Evolutionary conservation across 2,797 vertebrate species (phyloP).

Genomic region (Sebastes nivosus): DNA sequence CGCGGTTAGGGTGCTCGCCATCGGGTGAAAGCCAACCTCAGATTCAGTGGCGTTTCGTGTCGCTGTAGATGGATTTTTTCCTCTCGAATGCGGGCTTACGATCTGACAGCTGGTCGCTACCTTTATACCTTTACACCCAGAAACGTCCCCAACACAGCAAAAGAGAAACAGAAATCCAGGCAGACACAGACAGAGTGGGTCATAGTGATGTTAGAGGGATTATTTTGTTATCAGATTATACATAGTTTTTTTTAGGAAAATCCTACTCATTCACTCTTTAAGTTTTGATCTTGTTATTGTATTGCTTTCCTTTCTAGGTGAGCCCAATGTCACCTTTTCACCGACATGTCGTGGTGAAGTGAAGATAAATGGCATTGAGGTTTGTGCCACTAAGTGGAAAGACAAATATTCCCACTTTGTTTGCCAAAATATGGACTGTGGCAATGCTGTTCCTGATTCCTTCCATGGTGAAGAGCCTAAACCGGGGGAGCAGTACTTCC

Average conservation of each 20-base stretch:
- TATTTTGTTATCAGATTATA: background rate
- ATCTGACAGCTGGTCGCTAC: background rate
- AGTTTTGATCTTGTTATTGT: background rate
- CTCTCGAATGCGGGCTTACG: background rate
- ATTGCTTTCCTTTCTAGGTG: slow-evolving; percentile 30
- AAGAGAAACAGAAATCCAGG: background rate
- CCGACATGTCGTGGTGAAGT: background rate
- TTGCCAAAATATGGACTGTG: slow-evolving; percentile 41
- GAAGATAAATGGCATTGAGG: accelerated
- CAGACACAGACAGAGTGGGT: background rate
- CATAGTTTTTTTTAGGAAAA: background rate
- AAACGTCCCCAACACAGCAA: background rate
- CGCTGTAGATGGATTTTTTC: background rate
- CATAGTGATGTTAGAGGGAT: background rate
- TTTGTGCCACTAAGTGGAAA: slow-evolving; percentile 6
- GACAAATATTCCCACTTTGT: accelerated
- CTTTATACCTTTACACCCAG: background rate
- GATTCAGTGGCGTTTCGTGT: background rate
- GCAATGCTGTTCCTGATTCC: background rate
- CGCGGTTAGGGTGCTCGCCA: too few species aligned
- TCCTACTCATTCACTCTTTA: background rate
- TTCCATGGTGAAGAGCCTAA: accelerated
- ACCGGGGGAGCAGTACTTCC: accelerated
- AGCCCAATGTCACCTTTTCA: accelerated
- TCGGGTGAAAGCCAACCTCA: background rate